Percentiles rank a stretch among this genome's conserved stretches.
Conservation (phyloP, 2,888 invertebrate genomes). For the Dicycla oo region DNA sequence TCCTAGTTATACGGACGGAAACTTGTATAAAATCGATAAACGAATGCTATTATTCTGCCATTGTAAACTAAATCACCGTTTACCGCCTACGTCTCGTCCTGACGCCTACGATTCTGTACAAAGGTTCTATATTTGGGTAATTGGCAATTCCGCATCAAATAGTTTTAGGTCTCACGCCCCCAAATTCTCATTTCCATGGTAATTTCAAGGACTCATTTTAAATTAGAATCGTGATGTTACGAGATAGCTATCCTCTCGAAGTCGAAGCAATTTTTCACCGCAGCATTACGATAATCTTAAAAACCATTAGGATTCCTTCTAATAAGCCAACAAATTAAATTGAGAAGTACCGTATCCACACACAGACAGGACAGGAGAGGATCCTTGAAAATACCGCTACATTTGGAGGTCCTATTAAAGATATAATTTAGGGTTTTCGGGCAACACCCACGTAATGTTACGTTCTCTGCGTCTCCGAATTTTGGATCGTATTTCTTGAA, state of each 20-base stretch:
- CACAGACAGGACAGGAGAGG: too few relatives aligned
- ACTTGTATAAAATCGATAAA: slow-evolving; percentile 22
- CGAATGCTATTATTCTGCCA: slow-evolving; percentile 12
- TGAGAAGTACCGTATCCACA: slow-evolving; percentile 9
- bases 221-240: background rate
- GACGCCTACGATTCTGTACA: slow-evolving; percentile 17
- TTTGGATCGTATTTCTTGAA: slow-evolving; percentile 30
- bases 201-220: slow-evolving; percentile 34
- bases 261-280: slow-evolving; percentile 10
- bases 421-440: slow-evolving; percentile 40
- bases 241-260: slow-evolving; percentile 2
- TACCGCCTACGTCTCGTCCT: slow-evolving; percentile 12
- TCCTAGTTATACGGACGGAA: slow-evolving; percentile 24
- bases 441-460: slow-evolving; percentile 25
- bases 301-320: slow-evolving; percentile 14
- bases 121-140: slow-evolving; percentile 13
- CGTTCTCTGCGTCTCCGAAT: slow-evolving; percentile 7
- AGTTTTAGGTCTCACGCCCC: background rate
- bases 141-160: slow-evolving; percentile 36
- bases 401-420: slow-evolving; percentile 32
- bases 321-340: slow-evolving; percentile 20
- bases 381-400: slow-evolving; percentile 38
- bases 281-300: background rate
- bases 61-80: slow-evolving; percentile 27
- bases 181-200: slow-evolving; percentile 36